Evolutionary conservation across 2,888 invertebrate genomes (phyloP).

Genomic region (Scaptomyza cyrtandrae): DNA sequence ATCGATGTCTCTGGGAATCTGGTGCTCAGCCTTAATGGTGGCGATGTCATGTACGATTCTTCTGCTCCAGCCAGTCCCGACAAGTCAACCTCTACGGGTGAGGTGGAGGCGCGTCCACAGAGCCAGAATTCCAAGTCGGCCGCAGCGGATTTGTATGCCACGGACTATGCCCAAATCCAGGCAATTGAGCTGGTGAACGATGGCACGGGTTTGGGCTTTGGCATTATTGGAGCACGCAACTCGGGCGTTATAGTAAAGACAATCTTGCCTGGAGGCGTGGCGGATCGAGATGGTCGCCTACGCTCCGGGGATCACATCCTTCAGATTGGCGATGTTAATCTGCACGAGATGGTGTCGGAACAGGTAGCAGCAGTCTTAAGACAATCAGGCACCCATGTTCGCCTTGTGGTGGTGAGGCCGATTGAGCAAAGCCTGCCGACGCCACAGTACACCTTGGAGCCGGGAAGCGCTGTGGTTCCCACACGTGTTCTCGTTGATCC

Average conservation of each 20-base stretch:
- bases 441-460: slow-evolving; percentile 84
- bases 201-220: slow-evolving; percentile 98
- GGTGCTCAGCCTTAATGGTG: slow-evolving; percentile 87
- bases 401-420: slow-evolving; percentile 96
- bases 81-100: slow-evolving; percentile 84
- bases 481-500: slow-evolving; percentile 92
- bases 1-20: slow-evolving; percentile 92
- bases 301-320: slow-evolving; percentile 99
- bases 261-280: slow-evolving; percentile 98
- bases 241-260: slow-evolving; percentile 99
- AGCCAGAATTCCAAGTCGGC: slow-evolving; percentile 86
- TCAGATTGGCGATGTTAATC: slow-evolving; percentile 94
- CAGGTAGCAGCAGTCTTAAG: slow-evolving; percentile 97
- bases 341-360: slow-evolving; percentile 99
- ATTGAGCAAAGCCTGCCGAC: slow-evolving; percentile 89
- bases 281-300: slow-evolving; percentile 97
- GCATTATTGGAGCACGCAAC: slow-evolving; percentile 98
- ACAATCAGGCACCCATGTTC: slow-evolving; percentile 97
- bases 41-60: slow-evolving; percentile 86
- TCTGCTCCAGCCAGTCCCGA: slow-evolving; percentile 86
- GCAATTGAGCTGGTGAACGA: slow-evolving; percentile 98
- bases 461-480: slow-evolving; percentile 88
- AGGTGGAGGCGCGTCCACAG: slow-evolving; percentile 86
- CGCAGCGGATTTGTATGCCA: slow-evolving; percentile 89
- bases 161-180: slow-evolving; percentile 98